A percentile compares a stretch with the other conserved stretches of the same genome.
phyloP scores from a whole-genome alignment of 2,113 vertebrate species.

The Arizona elegans region DNA sequence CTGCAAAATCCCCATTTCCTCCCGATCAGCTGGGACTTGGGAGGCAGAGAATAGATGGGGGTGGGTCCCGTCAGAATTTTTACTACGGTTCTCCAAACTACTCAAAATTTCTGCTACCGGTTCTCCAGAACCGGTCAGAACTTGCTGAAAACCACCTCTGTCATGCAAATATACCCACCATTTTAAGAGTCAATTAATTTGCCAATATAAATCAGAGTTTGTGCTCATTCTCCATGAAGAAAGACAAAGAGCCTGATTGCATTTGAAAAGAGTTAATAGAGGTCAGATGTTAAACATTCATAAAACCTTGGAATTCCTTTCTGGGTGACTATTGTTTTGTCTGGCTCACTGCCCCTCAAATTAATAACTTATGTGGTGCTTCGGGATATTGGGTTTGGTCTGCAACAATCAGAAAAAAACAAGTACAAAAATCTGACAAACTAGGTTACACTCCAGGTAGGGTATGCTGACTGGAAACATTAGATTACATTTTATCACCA shows the following conservation, averaged over 20 bases:
- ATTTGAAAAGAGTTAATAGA: not conserved
- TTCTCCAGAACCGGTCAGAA: too few species aligned
- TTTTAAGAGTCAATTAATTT: not conserved
- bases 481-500: slow-evolving; percentile 35
- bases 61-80: too few species aligned
- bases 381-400: not conserved
- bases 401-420: not conserved
- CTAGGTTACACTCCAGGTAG: not conserved
- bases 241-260: not conserved
- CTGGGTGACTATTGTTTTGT: not conserved
- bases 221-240: not conserved
- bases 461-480: not conserved
- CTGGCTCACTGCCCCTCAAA: not conserved
- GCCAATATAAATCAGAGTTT: not conserved
- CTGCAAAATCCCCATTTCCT: too few species aligned
- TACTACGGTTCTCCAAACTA: too few species aligned
- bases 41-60: too few species aligned
- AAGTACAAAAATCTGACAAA: not conserved
- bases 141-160: too few species aligned
- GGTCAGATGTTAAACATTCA: not conserved
- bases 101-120: too few species aligned
- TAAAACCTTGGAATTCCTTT: not conserved
- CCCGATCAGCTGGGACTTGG: too few species aligned
- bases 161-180: not conserved
- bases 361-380: not conserved